Evolutionary conservation across 2,888 invertebrate species (phyloP).

Genomic region (Macaria notata): DNA sequence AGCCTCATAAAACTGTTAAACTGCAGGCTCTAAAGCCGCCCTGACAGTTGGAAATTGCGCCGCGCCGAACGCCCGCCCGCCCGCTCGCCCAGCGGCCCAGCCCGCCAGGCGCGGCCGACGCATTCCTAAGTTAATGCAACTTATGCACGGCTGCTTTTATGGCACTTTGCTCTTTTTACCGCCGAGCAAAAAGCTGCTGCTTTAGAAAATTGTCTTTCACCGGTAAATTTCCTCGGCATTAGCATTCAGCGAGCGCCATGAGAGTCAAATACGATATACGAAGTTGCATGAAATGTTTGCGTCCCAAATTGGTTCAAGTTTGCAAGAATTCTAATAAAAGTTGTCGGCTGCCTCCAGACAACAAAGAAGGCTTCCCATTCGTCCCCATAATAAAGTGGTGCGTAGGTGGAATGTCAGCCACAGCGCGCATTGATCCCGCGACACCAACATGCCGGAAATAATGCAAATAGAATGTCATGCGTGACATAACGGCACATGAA

Average conservation of each 20-base stretch:
- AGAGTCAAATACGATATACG: not conserved
- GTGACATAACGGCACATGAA: not conserved
- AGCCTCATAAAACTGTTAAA: slow-evolving; percentile 40
- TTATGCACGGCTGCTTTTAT: slow-evolving; percentile 6
- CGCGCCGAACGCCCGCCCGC: slow-evolving; percentile 25
- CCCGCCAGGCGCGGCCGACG: not conserved
- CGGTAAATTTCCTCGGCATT: not conserved
- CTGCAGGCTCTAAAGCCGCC: slow-evolving; percentile 33
- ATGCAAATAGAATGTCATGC: not conserved
- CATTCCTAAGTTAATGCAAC: slow-evolving; percentile 4
- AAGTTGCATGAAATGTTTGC: not conserved
- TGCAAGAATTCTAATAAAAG: not conserved
- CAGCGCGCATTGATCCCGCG: slow-evolving; percentile 3
- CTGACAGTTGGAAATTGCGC: slow-evolving; percentile 38
- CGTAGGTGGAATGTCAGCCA: slow-evolving; percentile 7
- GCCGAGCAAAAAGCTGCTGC: no score
- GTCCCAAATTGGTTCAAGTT: not conserved
- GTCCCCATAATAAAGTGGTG: slow-evolving; percentile 17
- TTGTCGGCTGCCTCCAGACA: not conserved
- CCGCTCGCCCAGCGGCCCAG: no score
- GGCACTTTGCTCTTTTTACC: not conserved
- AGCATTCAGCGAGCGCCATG: not conserved
- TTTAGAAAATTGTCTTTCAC: not conserved
- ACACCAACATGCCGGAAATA: not conserved
- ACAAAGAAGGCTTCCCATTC: slow-evolving; percentile 11